A percentile compares a stretch with the other conserved stretches of the same genome.
Conservation (phyloP, 1,140 invertebrate genomes). For the Olivierus martensii region DNA sequence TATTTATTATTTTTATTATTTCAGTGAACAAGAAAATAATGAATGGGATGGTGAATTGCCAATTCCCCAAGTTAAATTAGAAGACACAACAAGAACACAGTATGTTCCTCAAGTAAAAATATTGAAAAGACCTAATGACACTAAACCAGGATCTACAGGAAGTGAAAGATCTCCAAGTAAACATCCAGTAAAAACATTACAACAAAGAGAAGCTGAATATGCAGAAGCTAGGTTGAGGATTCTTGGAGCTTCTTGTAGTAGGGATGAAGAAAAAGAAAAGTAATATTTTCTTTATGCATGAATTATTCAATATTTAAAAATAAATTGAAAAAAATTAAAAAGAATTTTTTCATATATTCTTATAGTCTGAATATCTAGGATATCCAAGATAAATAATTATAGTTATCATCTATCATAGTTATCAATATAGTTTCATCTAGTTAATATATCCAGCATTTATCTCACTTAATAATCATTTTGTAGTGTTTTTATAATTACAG, state of each 20-base stretch:
- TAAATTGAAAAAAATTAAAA: too few species aligned
- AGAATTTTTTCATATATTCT: too few species aligned
- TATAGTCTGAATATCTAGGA: too few species aligned
- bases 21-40: background rate
- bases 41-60: background rate
- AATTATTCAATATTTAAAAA: too few species aligned
- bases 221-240: slow-evolving; percentile 68
- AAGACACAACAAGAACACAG: slow-evolving; percentile 34
- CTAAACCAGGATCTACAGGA: slow-evolving; percentile 31
- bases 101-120: slow-evolving; percentile 61
- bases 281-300: too few species aligned
- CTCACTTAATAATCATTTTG: too few species aligned
- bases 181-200: slow-evolving; percentile 65
- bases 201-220: slow-evolving; percentile 74
- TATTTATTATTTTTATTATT: too few species aligned
- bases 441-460: too few species aligned
- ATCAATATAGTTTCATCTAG: too few species aligned
- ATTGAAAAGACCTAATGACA: slow-evolving; percentile 49
- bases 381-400: too few species aligned
- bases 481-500: too few species aligned
- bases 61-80: slow-evolving; percentile 22
- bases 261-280: slow-evolving; percentile 40
- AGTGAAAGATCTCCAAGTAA: slow-evolving; percentile 41
- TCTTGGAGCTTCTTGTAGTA: slow-evolving; percentile 59
- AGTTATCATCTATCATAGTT: too few species aligned